Base-by-base conservation (phyloP, 53 echinoderm and acorn worm genomes). In the Luidia sarsii region DNA sequence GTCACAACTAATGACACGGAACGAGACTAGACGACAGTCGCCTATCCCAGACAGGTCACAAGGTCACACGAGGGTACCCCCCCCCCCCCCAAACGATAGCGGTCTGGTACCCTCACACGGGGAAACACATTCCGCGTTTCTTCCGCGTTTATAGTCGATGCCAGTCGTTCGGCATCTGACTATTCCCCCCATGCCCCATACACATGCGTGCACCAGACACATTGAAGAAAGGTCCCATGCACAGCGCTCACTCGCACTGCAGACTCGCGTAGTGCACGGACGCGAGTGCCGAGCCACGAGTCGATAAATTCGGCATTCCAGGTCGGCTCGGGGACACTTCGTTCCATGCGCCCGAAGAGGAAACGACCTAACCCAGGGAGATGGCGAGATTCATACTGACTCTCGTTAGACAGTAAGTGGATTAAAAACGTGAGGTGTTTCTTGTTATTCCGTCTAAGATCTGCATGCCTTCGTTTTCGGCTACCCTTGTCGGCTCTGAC, bases 341-440 rank as follows among this genome's bases (percentile, higher is more conserved):
- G 61, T 13, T 29, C 43, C n/a, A 45, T 77, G 77, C 61, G 61
- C 24, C 32, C 61, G 30, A 60, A 38, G 60, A 41, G 20, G n/a
- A 48, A 60, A 19, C 30, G 61, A 28, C 46, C 24, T 3, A 35
- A n/a, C n/a, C n/a, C 59, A 35, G 39, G 59, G 48, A 77, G 83
- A 83, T 83, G 83, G 83, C 71, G 24, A 70, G 63, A 34, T 83
- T 83, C 20, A 83, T 83, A 60, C 49, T 83, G 60, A 83, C 83
- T 20, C 83, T 83, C 18, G 83, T 83, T 21, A 59, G 83, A 61
- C 83, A 83, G 83, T 83, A 83, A 83, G 83, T 82, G 50, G 16
- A 62, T 21, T 39, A 32, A 27, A 2, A 29, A 21, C 50, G 7
- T 68, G 68, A 22, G 30, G 15, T 18, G 51, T 28, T 57, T 7